phyloP scores from a whole-genome alignment of 2,113 vertebrate species.

The Haliaeetus leucogaster region DNA sequence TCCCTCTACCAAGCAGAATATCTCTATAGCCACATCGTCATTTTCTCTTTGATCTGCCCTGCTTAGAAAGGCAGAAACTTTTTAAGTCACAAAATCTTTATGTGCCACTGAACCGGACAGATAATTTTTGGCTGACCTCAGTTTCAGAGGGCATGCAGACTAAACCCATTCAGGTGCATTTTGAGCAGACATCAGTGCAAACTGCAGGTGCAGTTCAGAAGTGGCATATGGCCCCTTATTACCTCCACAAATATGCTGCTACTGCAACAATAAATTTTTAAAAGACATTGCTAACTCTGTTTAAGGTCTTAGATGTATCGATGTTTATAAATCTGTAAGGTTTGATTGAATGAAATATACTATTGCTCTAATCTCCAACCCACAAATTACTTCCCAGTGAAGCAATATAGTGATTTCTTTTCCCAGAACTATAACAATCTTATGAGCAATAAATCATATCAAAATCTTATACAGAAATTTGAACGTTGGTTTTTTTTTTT shows the following conservation, averaged over 20 bases:
- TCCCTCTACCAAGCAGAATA: neutral
- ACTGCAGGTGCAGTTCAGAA: neutral
- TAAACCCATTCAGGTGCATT: neutral
- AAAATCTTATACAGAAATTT: neutral
- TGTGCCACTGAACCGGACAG: neutral
- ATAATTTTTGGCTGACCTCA: neutral
- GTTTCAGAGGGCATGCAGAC: neutral
- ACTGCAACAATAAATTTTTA: neutral
- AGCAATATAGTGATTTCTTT: neutral
- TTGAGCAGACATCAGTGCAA: neutral
- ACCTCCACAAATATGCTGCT: neutral
- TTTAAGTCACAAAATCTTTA: neutral
- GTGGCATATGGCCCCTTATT: neutral
- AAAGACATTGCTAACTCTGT: neutral
- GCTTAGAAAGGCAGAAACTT: neutral
- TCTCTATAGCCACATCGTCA: neutral
- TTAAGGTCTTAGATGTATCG: neutral
- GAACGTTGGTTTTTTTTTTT: fast-evolving
- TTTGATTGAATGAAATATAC: neutral
- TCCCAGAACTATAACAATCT: neutral
- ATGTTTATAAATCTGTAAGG: neutral
- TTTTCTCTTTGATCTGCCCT: neutral
- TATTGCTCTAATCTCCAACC: neutral
- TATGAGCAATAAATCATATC: neutral
- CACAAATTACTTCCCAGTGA: neutral